Evolutionary conservation across 2,113 vertebrate species (phyloP).

Genomic region (Pelmatolapia mariae): DNA sequence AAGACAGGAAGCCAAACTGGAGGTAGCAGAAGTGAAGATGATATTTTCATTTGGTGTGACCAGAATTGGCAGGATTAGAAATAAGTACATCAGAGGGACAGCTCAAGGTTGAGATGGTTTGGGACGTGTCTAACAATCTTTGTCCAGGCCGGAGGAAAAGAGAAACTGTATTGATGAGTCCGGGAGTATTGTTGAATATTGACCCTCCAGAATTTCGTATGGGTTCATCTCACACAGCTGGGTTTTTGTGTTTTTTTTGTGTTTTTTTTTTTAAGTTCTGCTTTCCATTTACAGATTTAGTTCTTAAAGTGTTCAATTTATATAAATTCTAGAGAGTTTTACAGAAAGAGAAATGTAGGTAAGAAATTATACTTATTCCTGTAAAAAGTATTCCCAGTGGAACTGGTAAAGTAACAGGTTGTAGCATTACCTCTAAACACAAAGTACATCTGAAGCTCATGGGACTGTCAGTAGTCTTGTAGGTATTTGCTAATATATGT

Average conservation of each 20-base stretch:
- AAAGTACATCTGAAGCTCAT: neutral
- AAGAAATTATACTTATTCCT: neutral
- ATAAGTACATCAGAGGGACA: neutral
- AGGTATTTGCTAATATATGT: neutral
- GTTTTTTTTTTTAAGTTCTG: neutral
- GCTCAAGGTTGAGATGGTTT: neutral
- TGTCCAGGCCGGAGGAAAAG: neutral
- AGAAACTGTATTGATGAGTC: neutral
- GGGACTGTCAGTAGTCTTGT: neutral
- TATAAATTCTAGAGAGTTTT: neutral
- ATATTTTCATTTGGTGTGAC: neutral
- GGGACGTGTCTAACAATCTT: neutral
- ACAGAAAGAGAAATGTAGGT: neutral
- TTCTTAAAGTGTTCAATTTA: neutral
- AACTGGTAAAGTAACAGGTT: neutral
- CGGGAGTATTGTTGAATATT: neutral
- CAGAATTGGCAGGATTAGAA: neutral
- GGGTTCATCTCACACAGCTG: neutral
- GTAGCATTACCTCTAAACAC: neutral
- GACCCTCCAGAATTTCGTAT: neutral
- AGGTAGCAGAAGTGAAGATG: neutral
- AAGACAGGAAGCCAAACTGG: neutral
- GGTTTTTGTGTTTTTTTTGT: rapidly evolving
- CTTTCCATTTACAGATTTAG: neutral
- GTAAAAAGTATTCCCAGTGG: neutral